phyloP scores from a whole-genome alignment of 2,113 vertebrate species.

The Microcebus lehilahytsara region DNA sequence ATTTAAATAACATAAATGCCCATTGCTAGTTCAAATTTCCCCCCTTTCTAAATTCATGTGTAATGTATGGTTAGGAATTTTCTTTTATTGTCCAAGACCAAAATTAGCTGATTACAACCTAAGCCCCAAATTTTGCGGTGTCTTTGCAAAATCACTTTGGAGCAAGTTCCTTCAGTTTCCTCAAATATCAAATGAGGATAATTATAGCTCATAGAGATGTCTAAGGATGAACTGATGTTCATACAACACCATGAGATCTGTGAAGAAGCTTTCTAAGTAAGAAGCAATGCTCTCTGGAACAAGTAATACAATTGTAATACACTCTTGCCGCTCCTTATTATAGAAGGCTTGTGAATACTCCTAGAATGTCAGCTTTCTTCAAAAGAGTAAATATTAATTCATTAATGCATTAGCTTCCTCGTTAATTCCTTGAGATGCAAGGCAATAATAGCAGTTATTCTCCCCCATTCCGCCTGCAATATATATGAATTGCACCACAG shows the following conservation, averaged over 20 bases:
- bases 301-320: neutral
- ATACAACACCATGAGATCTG: neutral
- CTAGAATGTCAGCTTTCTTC: conserved; percentile 35
- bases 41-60: neutral
- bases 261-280: neutral
- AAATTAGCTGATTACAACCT: neutral
- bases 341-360: neutral
- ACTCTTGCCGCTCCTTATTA: neutral
- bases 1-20: neutral
- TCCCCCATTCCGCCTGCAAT: neutral
- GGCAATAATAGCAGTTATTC: neutral
- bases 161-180: conserved; percentile 7
- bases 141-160: conserved; percentile 35
- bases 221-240: neutral
- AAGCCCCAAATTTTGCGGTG: neutral
- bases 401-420: neutral
- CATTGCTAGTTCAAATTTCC: neutral
- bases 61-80: neutral
- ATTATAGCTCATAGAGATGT: conserved; percentile 6
- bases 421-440: conserved; percentile 23
- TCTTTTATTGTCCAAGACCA: neutral
- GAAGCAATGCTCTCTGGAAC: neutral
- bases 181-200: conserved; percentile 15
- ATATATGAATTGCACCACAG: neutral
- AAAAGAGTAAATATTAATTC: neutral